These are phyloP conservation scores for Semnornis frantzii DNA, from an alignment of 2,113 vertebrate species.

Conservation along the genomic window DNA sequence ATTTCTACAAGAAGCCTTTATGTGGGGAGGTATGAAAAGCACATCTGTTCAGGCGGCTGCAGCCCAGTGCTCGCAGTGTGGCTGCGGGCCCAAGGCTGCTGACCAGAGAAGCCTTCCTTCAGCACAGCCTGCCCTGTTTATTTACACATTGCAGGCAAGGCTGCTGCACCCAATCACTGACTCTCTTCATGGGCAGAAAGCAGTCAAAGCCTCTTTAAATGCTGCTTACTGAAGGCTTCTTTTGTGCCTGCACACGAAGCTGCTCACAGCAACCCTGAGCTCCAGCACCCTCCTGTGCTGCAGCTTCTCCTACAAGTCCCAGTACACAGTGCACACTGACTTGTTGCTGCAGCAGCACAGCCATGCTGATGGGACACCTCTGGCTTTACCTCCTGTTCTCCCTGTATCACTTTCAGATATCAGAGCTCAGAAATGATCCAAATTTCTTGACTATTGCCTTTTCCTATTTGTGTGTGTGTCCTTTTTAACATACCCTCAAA, in stretches of 20 bases:
- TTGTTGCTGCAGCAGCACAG: not conserved
- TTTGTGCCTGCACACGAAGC: not conserved
- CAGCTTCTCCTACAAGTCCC: not conserved
- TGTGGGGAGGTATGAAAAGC: constrained; percentile 47
- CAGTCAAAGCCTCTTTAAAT: not conserved
- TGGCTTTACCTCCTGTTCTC: not conserved
- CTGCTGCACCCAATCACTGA: not conserved
- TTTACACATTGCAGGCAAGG: constrained; percentile 1
- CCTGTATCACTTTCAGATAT: not conserved
- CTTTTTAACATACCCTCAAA: not conserved
- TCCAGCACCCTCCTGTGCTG: not conserved
- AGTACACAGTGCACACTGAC: rapidly evolving
- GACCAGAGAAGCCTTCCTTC: not conserved
- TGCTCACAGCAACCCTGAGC: not conserved
- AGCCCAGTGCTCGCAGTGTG: not conserved
- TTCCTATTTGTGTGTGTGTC: not conserved
- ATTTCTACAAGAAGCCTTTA: constrained; percentile 40
- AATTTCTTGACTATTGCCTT: not conserved
- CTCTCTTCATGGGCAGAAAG: constrained; percentile 21
- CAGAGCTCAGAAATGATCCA: not conserved
- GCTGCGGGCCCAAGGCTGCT: rapidly evolving
- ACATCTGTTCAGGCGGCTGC: constrained; percentile 14
- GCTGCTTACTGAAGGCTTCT: not conserved
- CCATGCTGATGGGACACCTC: not conserved
- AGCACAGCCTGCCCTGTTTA: constrained; percentile 42